Percentiles rank a stretch among this genome's conserved stretches.
Conservation (phyloP, 2,797 vertebrate species). For the Ctenopoma kingsleyae region DNA sequence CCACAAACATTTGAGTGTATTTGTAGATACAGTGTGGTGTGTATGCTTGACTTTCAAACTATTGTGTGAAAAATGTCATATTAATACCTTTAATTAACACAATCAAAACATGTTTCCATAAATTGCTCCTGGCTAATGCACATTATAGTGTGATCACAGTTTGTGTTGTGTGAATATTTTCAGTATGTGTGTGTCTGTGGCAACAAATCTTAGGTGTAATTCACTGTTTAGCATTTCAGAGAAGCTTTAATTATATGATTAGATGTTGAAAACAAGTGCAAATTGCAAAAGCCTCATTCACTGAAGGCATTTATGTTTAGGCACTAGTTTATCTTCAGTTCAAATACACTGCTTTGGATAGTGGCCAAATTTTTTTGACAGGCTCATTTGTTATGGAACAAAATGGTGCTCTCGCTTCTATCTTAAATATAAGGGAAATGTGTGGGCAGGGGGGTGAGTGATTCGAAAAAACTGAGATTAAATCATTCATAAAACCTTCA, state of each 20-base stretch:
- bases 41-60: background rate
- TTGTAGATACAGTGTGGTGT: background rate
- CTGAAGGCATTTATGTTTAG: background rate
- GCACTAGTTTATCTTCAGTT: background rate
- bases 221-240: background rate
- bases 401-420: background rate
- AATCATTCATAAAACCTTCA: background rate
- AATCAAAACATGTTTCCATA: constrained; percentile 40
- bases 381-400: constrained; percentile 2
- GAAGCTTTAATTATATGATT: constrained; percentile 25
- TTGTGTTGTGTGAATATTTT: constrained; percentile 15
- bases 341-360: background rate
- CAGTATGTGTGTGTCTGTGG: background rate
- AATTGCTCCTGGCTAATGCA: background rate
- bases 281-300: background rate
- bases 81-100: constrained; percentile 13
- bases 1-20: constrained; percentile 8
- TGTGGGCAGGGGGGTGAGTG: background rate
- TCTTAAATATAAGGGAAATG: background rate
- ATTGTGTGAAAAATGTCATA: constrained; percentile 13
- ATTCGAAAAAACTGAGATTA: background rate
- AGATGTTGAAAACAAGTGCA: background rate
- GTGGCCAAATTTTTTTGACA: background rate
- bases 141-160: constrained; percentile 28
- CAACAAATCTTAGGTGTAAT: constrained; percentile 8